Conservation (phyloP, 2,113 vertebrate species). For the Meriones unguiculatus region DNA sequence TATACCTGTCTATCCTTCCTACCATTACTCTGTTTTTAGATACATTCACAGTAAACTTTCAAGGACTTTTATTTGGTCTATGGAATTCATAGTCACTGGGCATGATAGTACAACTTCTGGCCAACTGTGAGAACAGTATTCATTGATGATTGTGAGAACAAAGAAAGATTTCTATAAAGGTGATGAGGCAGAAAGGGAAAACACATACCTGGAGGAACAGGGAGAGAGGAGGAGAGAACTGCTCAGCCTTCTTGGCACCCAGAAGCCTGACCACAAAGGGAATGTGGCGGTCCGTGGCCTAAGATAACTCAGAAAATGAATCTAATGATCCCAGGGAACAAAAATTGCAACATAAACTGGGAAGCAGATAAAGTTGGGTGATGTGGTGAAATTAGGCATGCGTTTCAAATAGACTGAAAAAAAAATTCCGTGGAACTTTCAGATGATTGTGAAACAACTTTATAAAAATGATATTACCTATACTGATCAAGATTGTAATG, state of each 20-base stretch:
- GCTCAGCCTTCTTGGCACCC: constrained; percentile 50
- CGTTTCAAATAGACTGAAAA: background rate
- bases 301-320: constrained; percentile 46
- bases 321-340: constrained; percentile 32
- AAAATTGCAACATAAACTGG: constrained; percentile 23
- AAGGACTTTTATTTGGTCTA: constrained; percentile 35
- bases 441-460: constrained; percentile 6
- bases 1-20: background rate
- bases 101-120: constrained; percentile 59
- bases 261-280: background rate
- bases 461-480: background rate
- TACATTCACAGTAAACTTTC: constrained; percentile 49
- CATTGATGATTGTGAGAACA: constrained; percentile 64
- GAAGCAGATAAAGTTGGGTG: background rate
- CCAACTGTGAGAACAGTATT: constrained; percentile 62
- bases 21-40: background rate
- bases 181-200: constrained; percentile 74
- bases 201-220: constrained; percentile 62
- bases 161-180: constrained; percentile 76
- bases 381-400: constrained; percentile 32
- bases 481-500: background rate
- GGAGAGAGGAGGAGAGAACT: constrained; percentile 68
- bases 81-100: constrained; percentile 51
- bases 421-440: background rate
- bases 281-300: constrained; percentile 24